These are phyloP conservation scores for Conger conger DNA, from an alignment of 2,113 vertebrate genomes.

Conservation along the genomic window DNA sequence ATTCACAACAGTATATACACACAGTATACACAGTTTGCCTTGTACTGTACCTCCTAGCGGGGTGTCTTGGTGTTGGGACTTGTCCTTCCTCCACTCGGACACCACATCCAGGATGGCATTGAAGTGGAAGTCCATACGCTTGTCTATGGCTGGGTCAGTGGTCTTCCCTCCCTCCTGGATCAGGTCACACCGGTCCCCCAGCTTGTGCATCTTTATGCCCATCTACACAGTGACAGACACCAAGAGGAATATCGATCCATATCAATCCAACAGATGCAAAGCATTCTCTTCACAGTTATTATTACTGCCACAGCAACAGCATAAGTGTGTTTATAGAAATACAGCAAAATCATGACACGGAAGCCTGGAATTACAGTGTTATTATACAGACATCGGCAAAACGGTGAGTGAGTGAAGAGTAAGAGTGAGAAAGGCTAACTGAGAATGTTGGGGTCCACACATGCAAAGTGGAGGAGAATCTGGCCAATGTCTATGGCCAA, in stretches of 20 bases:
- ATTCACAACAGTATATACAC: no score
- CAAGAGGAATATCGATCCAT: not conserved
- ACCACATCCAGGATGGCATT: slow-evolving; percentile 97
- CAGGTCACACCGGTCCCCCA: slow-evolving; percentile 92
- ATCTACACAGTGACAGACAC: slow-evolving; percentile 74
- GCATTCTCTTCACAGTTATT: not conserved
- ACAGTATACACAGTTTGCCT: not conserved
- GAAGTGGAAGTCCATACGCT: slow-evolving; percentile 99
- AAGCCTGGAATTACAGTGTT: not conserved
- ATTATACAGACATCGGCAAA: not conserved
- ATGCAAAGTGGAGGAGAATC: not conserved
- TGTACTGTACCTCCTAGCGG: slow-evolving; percentile 82
- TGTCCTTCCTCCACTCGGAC: slow-evolving; percentile 98
- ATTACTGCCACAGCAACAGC: not conserved
- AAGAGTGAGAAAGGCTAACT: not conserved
- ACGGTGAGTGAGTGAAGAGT: not conserved
- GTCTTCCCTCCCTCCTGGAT: slow-evolving; percentile 91
- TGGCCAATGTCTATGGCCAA: not conserved
- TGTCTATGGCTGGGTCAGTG: slow-evolving; percentile 91
- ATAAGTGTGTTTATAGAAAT: not conserved
- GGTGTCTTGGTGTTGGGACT: slow-evolving; percentile 87
- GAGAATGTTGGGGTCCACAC: not conserved
- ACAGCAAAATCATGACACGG: not conserved
- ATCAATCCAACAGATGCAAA: not conserved
- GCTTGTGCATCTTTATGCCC: slow-evolving; percentile 90